phyloP scores from a whole-genome alignment of 2,888 invertebrate species.

The Agonopterix arenella region DNA sequence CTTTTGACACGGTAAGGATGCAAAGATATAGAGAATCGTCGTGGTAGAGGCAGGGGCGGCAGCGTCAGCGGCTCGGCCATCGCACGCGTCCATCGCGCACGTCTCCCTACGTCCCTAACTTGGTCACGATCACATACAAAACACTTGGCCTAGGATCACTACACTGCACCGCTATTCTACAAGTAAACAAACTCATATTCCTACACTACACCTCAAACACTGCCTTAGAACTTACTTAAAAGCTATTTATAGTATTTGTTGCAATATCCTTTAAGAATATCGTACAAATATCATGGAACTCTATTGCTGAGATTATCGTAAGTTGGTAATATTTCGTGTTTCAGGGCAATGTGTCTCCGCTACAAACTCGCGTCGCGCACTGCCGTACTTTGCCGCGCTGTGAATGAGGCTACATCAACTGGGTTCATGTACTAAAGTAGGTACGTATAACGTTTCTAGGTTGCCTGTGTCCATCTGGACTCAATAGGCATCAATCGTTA shows the following conservation, averaged over 20 bases:
- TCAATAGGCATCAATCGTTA: too few species aligned
- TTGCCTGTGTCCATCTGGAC: neutral
- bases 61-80: slow-evolving; percentile 65
- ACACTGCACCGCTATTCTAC: slow-evolving; percentile 23
- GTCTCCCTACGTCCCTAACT: slow-evolving; percentile 21
- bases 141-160: slow-evolving; percentile 20
- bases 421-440: neutral
- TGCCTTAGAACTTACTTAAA: too few species aligned
- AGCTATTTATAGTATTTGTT: too few species aligned
- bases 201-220: too few species aligned
- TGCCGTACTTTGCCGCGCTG: slow-evolving; percentile 7
- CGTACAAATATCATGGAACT: too few species aligned
- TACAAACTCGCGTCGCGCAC: slow-evolving; percentile 4
- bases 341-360: neutral
- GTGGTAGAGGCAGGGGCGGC: slow-evolving; percentile 59
- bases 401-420: neutral
- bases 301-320: neutral
- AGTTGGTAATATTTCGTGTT: neutral
- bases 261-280: too few species aligned
- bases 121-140: slow-evolving; percentile 15
- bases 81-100: slow-evolving; percentile 61
- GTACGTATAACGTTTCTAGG: neutral
- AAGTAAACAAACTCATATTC: slow-evolving; percentile 1
- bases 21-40: slow-evolving; percentile 48
- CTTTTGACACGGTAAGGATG: slow-evolving; percentile 65